Evolutionary conservation across 2,797 vertebrate species (phyloP).

Genomic region (Chaetophractus vellerosus): DNA sequence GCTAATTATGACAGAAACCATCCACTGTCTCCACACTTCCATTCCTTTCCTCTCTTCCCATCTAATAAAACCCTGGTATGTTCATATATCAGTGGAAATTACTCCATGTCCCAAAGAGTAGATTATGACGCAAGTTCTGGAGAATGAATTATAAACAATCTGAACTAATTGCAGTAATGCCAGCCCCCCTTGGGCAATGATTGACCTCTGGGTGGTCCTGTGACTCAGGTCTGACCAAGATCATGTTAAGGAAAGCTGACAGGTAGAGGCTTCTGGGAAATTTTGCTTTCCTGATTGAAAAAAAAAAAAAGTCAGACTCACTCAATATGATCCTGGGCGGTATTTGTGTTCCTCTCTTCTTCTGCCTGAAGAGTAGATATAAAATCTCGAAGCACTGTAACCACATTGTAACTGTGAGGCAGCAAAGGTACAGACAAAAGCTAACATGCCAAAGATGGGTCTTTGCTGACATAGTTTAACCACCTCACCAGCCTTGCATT

Average conservation of each 20-base stretch:
- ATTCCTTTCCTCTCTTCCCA: neutral
- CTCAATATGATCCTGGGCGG: neutral
- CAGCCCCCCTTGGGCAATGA: neutral
- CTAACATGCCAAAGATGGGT: neutral
- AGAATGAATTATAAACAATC: neutral
- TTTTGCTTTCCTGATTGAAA: neutral
- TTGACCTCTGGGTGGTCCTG: neutral
- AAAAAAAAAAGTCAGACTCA: neutral
- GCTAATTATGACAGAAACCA: neutral
- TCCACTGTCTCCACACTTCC: neutral
- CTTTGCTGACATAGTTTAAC: neutral
- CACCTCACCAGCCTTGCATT: neutral
- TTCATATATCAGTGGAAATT: neutral
- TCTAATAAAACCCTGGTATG: neutral
- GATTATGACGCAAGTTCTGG: neutral
- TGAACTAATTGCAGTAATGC: neutral
- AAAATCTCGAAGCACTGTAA: neutral
- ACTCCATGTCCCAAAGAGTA: neutral
- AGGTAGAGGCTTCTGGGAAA: constrained; percentile 3
- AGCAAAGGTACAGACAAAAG: neutral
- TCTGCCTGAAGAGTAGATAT: neutral
- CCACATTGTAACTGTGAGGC: neutral
- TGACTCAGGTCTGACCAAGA: neutral
- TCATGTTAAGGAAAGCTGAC: neutral
- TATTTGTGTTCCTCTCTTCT: neutral